These are phyloP conservation scores for Mycalesis mineus DNA, from an alignment of 2,888 invertebrate species.

Conservation along the genomic window DNA sequence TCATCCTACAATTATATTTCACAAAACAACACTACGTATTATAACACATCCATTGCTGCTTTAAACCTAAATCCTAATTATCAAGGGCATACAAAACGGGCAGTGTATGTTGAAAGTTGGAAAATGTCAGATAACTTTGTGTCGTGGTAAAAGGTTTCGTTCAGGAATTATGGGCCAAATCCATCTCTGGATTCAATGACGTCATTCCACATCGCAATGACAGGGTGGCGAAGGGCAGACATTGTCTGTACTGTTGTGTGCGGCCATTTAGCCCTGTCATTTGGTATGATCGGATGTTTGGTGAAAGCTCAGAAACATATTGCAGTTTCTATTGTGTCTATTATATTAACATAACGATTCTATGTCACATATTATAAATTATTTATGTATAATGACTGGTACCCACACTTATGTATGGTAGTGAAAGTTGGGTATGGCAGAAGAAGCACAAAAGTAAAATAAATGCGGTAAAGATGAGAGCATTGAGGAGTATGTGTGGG, in stretches of 20 bases:
- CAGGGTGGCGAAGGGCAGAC: conserved; percentile 64
- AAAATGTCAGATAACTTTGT: conserved; percentile 2
- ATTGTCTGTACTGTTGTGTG: conserved; percentile 45
- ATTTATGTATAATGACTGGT: too few relatives aligned
- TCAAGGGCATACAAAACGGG: conserved; percentile 20
- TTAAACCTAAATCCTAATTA: background rate
- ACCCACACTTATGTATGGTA: too few relatives aligned
- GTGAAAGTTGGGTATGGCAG: too few relatives aligned
- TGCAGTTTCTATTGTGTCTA: background rate
- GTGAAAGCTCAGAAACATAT: background rate
- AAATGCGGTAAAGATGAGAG: too few relatives aligned
- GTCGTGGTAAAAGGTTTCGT: conserved; percentile 45
- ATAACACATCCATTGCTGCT: conserved; percentile 37
- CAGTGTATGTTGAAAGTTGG: conserved; percentile 36
- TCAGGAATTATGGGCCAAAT: conserved; percentile 73
- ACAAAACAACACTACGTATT: conserved; percentile 25
- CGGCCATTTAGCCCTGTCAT: conserved; percentile 20
- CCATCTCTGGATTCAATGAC: conserved; percentile 72
- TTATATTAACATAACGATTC: too few relatives aligned
- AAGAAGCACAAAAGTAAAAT: too few relatives aligned
- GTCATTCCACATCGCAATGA: conserved; percentile 72
- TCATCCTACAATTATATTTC: conserved; percentile 63
- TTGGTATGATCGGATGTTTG: conserved; percentile 15
- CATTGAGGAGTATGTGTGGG: too few relatives aligned
- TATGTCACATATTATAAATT: too few relatives aligned